These are phyloP conservation scores for Phalangium opilio DNA, from an alignment of 2,888 invertebrate species.

Conservation along the genomic window DNA sequence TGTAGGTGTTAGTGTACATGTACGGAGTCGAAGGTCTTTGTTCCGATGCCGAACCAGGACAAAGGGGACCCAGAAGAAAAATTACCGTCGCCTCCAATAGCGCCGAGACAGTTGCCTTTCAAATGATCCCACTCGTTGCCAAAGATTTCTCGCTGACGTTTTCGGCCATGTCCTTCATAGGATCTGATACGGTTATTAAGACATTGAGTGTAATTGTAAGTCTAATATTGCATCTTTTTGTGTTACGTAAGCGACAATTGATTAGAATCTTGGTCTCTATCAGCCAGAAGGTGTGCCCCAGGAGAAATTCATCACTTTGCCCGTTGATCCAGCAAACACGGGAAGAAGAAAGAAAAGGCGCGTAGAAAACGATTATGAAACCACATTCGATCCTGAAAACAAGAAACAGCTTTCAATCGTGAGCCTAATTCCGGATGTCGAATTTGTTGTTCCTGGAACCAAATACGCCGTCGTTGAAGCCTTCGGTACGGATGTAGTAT, in stretches of 20 bases:
- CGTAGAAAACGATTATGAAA: conserved; percentile 3
- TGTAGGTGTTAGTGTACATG: conserved; percentile 18
- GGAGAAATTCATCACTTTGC: conserved; percentile 14
- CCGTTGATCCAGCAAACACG: conserved; percentile 21
- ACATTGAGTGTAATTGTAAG: conserved; percentile 15
- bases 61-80: conserved; percentile 14
- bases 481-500: conserved; percentile 9
- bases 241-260: no score
- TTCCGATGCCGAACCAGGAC: conserved; percentile 16
- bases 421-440: conserved; percentile 1
- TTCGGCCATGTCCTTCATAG: conserved; percentile 13
- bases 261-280: background rate
- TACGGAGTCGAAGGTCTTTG: conserved; percentile 20
- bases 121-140: conserved; percentile 18
- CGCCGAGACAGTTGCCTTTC: conserved; percentile 14
- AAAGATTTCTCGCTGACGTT: conserved; percentile 17
- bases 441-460: conserved; percentile 16
- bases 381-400: conserved; percentile 12
- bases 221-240: no score
- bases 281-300: conserved; percentile 15
- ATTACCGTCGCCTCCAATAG: conserved; percentile 12
- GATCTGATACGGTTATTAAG: conserved; percentile 16
- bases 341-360: conserved; percentile 15
- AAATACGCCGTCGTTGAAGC: conserved; percentile 16
- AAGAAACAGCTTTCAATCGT: conserved; percentile 16